Conservation (phyloP, 64 coral and sea anemone genomes). For the Stylophora pistillata region DNA sequence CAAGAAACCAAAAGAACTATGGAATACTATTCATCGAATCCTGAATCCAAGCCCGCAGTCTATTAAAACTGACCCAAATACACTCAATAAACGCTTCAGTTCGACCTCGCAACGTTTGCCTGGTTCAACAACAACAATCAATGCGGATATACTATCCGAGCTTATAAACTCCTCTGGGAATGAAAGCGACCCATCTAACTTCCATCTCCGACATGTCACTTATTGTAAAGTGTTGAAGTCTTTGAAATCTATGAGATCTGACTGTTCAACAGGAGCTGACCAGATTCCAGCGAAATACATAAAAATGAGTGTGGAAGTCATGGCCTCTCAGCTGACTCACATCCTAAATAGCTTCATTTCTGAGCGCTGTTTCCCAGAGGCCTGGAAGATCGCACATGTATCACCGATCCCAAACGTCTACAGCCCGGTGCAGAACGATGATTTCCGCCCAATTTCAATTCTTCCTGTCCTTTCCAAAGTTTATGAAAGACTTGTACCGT, state of each 20-base stretch:
- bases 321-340: not conserved
- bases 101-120: not conserved
- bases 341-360: not conserved
- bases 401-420: slow-evolving; percentile 33
- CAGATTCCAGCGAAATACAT: not conserved
- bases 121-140: too few species aligned
- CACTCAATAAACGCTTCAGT: not conserved
- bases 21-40: not conserved
- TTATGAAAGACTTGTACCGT: slow-evolving; percentile 25
- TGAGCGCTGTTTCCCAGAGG: not conserved
- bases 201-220: not conserved
- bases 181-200: not conserved
- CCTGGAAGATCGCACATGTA: not conserved
- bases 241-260: not conserved
- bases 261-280: not conserved
- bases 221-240: not conserved
- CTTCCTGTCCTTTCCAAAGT: slow-evolving; percentile 24
- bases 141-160: too few species aligned
- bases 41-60: not conserved
- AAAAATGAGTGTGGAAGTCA: not conserved
- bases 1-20: not conserved
- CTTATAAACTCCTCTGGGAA: not conserved
- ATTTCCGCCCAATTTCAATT: slow-evolving; percentile 12
- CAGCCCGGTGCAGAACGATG: not conserved
- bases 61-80: not conserved